Percentiles rank a stretch among this genome's conserved stretches.
These are phyloP conservation scores for Dolichallabes microphthalmus DNA, from an alignment of 2,113 vertebrate genomes.

Conservation along the genomic window DNA sequence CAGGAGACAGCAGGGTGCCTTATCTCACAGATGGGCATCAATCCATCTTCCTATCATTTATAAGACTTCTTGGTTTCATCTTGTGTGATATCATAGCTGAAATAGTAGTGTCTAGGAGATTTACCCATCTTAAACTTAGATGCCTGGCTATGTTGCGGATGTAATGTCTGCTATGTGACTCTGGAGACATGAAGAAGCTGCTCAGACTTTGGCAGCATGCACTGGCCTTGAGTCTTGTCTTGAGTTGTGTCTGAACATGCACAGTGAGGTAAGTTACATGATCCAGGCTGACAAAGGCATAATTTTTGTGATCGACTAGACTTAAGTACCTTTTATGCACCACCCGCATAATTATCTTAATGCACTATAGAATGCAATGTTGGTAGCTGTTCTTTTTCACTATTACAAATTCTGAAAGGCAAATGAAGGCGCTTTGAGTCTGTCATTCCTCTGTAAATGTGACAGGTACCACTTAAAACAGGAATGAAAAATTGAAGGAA, in stretches of 20 bases:
- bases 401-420: slow-evolving; percentile 30
- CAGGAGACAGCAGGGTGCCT: slow-evolving; percentile 24
- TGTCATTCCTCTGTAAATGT: slow-evolving; percentile 13
- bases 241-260: slow-evolving; percentile 48
- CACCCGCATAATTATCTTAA: slow-evolving; percentile 37
- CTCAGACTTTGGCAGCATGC: slow-evolving; percentile 27
- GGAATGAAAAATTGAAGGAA: not conserved
- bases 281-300: slow-evolving; percentile 61
- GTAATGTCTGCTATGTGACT: slow-evolving; percentile 43
- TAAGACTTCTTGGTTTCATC: slow-evolving; percentile 47
- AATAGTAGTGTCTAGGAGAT: slow-evolving; percentile 46
- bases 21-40: slow-evolving; percentile 45
- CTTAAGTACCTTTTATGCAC: slow-evolving; percentile 35
- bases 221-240: slow-evolving; percentile 38
- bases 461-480: slow-evolving; percentile 5
- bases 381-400: slow-evolving; percentile 28
- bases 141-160: slow-evolving; percentile 14
- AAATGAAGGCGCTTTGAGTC: not conserved
- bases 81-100: slow-evolving; percentile 43
- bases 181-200: slow-evolving; percentile 32
- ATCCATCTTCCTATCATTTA: slow-evolving; percentile 42
- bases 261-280: slow-evolving; percentile 63
- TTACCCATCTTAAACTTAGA: slow-evolving; percentile 12
- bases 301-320: slow-evolving; percentile 58
- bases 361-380: not conserved